These are phyloP conservation scores for Cichladusa arquata DNA, from an alignment of 2,113 vertebrate genomes.

Conservation along the genomic window DNA sequence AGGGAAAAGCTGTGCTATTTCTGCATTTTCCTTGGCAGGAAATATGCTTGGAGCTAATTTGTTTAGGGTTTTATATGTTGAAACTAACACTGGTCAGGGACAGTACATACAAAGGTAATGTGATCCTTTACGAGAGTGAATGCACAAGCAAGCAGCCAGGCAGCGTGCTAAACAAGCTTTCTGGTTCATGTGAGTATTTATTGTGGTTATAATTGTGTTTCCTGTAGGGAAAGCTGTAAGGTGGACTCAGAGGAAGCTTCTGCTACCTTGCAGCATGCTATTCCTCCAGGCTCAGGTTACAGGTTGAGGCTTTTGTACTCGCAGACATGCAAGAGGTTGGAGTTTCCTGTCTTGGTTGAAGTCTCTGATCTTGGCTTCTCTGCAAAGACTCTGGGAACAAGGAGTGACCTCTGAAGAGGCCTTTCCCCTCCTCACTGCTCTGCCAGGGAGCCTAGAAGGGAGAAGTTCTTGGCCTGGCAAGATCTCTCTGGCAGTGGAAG, in stretches of 20 bases:
- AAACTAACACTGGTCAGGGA: neutral
- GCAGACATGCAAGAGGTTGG: fast-evolving
- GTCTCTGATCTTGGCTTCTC: neutral
- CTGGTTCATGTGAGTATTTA: neutral
- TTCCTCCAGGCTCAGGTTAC: neutral
- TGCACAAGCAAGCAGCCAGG: neutral
- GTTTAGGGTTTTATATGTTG: neutral
- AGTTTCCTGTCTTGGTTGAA: neutral
- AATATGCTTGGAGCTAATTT: neutral
- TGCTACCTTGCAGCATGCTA: neutral
- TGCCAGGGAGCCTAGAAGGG: fast-evolving
- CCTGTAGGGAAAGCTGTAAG: neutral
- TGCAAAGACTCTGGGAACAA: neutral
- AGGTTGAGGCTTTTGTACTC: neutral
- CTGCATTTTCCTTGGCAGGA: neutral
- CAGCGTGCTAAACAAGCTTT: neutral
- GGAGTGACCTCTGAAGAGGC: neutral
- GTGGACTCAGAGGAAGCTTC: neutral
- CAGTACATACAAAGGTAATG: neutral
- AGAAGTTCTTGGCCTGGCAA: neutral
- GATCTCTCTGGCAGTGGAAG: neutral
- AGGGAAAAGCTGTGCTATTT: neutral
- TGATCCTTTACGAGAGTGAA: fast-evolving
- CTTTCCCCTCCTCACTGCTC: neutral
- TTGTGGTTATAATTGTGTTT: neutral